Percentiles rank a stretch among this genome's conserved stretches.
These are phyloP conservation scores for Helleia helle DNA, from an alignment of 2,888 invertebrate species.

Conservation along the genomic window DNA sequence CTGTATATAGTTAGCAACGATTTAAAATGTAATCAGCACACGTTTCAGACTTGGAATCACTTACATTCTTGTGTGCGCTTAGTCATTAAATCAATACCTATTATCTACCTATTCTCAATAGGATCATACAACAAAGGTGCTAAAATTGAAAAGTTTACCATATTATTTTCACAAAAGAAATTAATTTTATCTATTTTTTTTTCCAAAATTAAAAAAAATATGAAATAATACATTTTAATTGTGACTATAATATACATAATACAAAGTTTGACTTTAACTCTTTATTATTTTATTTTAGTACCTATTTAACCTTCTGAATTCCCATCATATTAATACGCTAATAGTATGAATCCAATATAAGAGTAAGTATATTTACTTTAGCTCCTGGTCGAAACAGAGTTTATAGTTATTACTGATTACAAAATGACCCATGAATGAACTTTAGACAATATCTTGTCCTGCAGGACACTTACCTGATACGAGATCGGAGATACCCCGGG, in stretches of 20 bases:
- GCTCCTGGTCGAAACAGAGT: no score
- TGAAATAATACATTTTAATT: constrained; percentile 3
- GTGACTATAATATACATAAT: constrained; percentile 8
- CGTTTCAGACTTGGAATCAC: constrained; percentile 16
- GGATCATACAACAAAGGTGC: constrained; percentile 28
- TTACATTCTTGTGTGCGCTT: constrained; percentile 25
- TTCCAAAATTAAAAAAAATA: neutral
- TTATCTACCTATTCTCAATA: constrained; percentile 24
- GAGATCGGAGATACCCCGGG: no score
- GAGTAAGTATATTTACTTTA: no score
- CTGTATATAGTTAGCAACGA: constrained; percentile 4
- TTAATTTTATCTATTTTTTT: neutral
- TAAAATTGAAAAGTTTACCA: constrained; percentile 11
- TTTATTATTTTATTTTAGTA: constrained; percentile 34
- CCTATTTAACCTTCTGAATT: no score
- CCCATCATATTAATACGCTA: constrained; percentile 65
- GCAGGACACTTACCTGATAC: no score
- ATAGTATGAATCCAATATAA: no score
- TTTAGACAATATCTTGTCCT: no score
- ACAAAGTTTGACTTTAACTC: constrained; percentile 5
- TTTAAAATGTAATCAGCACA: constrained; percentile 10
- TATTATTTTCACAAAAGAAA: neutral
- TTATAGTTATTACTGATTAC: no score
- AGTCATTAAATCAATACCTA: constrained; percentile 23
- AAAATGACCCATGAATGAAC: no score